phyloP scores from a whole-genome alignment of 2,797 vertebrate genomes.

The Ciconia nigra region DNA sequence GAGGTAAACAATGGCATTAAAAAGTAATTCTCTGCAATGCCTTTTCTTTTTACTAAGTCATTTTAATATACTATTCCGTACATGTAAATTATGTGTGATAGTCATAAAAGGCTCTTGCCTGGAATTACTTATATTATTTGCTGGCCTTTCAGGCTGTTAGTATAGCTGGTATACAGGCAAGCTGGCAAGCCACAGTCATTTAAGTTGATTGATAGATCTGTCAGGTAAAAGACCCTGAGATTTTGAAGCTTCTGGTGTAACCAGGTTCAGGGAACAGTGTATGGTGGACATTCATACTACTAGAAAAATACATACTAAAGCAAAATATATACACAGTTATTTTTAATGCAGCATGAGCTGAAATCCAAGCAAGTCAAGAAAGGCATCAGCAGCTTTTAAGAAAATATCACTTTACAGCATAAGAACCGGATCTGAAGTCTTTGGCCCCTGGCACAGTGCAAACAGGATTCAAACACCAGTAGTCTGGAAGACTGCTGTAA shows the following conservation, averaged over 20 bases:
- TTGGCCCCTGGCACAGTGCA: background rate
- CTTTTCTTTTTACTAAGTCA: constrained; percentile 16
- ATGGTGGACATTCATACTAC: background rate
- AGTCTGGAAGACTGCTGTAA: background rate
- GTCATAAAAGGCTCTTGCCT: background rate
- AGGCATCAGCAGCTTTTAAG: background rate
- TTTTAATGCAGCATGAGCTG: background rate
- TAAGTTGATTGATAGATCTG: background rate
- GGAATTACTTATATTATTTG: background rate
- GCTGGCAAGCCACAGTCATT: background rate
- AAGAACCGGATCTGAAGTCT: background rate
- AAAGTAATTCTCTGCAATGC: constrained; percentile 1
- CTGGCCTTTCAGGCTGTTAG: background rate
- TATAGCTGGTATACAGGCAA: background rate
- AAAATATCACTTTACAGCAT: background rate
- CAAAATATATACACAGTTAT: background rate
- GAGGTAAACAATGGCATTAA: constrained; percentile 30
- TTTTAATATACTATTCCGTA: background rate
- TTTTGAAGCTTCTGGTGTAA: background rate
- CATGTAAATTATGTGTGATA: background rate
- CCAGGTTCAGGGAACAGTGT: background rate
- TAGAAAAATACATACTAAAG: background rate
- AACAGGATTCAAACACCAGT: background rate
- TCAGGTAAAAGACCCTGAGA: background rate
- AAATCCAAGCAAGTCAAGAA: background rate